Percentiles rank a stretch among this genome's conserved stretches.
Evolutionary conservation across 2,797 vertebrate genomes (phyloP).

Genomic region (Synanceia verrucosa): DNA sequence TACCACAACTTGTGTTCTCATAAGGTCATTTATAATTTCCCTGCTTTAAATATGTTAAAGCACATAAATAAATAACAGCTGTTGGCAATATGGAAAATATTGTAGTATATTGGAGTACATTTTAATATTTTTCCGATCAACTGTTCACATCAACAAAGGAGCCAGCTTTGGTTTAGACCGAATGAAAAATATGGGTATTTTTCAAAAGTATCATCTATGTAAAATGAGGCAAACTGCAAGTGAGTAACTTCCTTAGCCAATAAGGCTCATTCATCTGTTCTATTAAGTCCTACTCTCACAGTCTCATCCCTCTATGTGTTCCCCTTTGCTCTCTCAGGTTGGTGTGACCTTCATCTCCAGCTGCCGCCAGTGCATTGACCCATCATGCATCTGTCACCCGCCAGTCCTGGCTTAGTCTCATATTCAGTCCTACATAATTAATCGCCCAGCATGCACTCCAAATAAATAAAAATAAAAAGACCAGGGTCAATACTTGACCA

Average conservation of each 20-base stretch:
- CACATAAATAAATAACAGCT: background rate
- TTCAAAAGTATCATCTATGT: constrained; percentile 3
- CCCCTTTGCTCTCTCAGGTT: constrained; percentile 63
- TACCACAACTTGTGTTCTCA: background rate
- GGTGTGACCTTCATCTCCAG: constrained; percentile 82
- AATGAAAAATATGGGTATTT: background rate
- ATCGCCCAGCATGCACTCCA: constrained; percentile 56
- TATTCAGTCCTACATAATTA: constrained; percentile 74
- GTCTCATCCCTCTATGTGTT: constrained; percentile 31
- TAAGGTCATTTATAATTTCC: background rate
- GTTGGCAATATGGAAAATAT: background rate
- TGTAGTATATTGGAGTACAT: background rate
- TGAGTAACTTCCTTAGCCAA: constrained; percentile 18
- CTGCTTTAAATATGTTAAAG: background rate
- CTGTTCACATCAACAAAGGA: background rate
- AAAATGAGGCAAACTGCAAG: constrained; percentile 16
- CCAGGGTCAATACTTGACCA: constrained; percentile 43
- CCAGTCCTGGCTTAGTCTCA: constrained; percentile 65
- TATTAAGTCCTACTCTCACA: constrained; percentile 15
- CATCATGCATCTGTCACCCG: constrained; percentile 76
- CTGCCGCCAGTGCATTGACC: constrained; percentile 78
- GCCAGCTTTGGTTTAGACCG: background rate
- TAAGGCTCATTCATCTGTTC: constrained; percentile 21
- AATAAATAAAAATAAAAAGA: constrained; percentile 11
- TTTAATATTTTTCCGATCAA: background rate